Conservation (phyloP, 2,113 vertebrate species). For the Lipotes vexillifer region DNA sequence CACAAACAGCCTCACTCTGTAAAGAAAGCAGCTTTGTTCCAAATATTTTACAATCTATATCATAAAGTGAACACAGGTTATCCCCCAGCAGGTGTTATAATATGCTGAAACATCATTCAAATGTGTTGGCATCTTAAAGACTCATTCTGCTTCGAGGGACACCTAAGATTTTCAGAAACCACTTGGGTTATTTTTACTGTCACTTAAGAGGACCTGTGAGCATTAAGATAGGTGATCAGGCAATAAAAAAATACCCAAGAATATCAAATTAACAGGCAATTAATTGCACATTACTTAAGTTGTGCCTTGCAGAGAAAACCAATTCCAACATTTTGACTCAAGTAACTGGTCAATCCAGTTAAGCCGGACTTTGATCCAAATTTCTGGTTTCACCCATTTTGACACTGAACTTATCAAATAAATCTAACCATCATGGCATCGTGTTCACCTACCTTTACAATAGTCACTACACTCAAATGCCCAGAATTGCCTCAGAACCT, state of each 20-base stretch:
- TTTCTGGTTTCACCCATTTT: conserved; percentile 24
- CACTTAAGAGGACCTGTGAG: conserved; percentile 23
- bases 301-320: neutral
- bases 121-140: neutral
- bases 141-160: conserved; percentile 4
- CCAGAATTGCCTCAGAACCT: neutral
- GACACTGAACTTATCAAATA: conserved; percentile 5
- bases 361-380: conserved; percentile 29
- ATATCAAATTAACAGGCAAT: conserved; percentile 45
- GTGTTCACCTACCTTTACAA: neutral
- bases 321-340: conserved; percentile 36
- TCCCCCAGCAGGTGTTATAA: neutral
- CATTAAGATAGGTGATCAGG: conserved; percentile 6
- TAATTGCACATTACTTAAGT: neutral
- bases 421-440: neutral
- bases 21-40: neutral
- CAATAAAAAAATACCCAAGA: conserved; percentile 30
- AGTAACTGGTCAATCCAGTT: conserved; percentile 52
- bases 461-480: neutral
- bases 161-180: conserved; percentile 16
- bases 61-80: neutral
- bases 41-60: conserved; percentile 17
- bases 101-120: neutral
- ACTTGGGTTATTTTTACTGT: conserved; percentile 46
- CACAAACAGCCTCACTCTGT: neutral